These are phyloP conservation scores for Thaleichthys pacificus DNA, from an alignment of 2,797 vertebrate species.

Conservation along the genomic window DNA sequence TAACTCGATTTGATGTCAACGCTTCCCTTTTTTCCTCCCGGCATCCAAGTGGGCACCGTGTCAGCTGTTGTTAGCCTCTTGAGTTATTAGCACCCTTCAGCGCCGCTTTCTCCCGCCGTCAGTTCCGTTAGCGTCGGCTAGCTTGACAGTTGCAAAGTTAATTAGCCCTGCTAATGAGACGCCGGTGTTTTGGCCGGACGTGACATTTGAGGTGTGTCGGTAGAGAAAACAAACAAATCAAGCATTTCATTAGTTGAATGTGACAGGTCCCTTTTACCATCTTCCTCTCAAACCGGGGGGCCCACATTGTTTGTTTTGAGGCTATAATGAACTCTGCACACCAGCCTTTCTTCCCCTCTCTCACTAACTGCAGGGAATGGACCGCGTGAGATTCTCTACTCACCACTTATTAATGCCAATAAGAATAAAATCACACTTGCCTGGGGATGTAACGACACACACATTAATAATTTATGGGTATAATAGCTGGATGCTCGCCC, in stretches of 20 bases:
- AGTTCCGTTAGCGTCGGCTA: slow-evolving; percentile 77
- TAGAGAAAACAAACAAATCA: slow-evolving; percentile 67
- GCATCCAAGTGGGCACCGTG: slow-evolving; percentile 82
- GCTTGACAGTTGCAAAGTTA: slow-evolving; percentile 75
- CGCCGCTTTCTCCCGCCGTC: slow-evolving; percentile 82
- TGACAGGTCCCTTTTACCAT: slow-evolving; percentile 60
- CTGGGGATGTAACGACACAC: slow-evolving; percentile 46
- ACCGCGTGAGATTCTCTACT: slow-evolving; percentile 40
- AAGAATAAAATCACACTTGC: slow-evolving; percentile 40
- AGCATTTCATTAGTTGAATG: slow-evolving; percentile 67
- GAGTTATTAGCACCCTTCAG: slow-evolving; percentile 89
- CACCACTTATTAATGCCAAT: slow-evolving; percentile 56
- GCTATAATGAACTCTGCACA: slow-evolving; percentile 42
- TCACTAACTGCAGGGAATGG: slow-evolving; percentile 36
- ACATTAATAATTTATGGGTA: slow-evolving; percentile 68
- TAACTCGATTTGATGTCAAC: slow-evolving; percentile 93
- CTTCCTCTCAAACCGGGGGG: slow-evolving; percentile 24
- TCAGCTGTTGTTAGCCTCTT: slow-evolving; percentile 84
- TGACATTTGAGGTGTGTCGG: slow-evolving; percentile 67
- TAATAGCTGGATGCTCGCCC: slow-evolving; percentile 50
- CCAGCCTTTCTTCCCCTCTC: slow-evolving; percentile 8
- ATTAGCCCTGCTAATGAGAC: slow-evolving; percentile 79
- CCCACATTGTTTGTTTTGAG: slow-evolving; percentile 49
- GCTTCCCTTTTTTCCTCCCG: slow-evolving; percentile 80
- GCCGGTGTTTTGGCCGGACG: slow-evolving; percentile 81